Base-by-base conservation (phyloP, 2,888 invertebrate species). In the Tenthredo distinguenda region DNA sequence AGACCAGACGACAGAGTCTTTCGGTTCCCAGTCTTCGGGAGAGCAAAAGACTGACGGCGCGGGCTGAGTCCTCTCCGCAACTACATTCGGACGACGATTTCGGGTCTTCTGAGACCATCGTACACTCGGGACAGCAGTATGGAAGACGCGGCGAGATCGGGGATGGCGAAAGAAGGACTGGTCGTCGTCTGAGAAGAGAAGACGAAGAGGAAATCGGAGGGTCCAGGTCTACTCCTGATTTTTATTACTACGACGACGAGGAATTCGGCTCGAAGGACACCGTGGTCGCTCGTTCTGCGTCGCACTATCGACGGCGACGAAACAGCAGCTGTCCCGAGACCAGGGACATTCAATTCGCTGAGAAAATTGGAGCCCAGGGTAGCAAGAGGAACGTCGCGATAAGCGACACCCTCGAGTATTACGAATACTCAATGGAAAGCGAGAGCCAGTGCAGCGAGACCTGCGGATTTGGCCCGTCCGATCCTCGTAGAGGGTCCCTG, bases 401-500 rank as follows among this genome's bases (percentile, higher is more conserved):
- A 92, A 94, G 94, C 89, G 93, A 93, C 88, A 93, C 93, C 86
- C 92, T 93, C 88, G 93, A 93, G 90, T 93, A 93, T 89, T 93
- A 93, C 89, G 93, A 93, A 90, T 93, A 93, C 90, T 93, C 93
- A 90, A 93, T 93, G 93, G 93, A 93, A 88, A 93, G 93, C 91
- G 93, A 93, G 90, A 93, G 93, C 91, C 93, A 93, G 89, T 93
- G 93, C 91, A 93, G 93, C 92, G 93, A 93, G 89, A 93, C 92
- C 93, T 93, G 93, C 93, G 93, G 93, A 92, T 93, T 93, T 93
- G 93, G 93, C 93, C 91, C 92, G 93, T 93, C 91, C 92, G 92
- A 92, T 91, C 90, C 93, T 92, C 92, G 93, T 93, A 93, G 93
- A 68, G 68, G 40, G 50, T 83, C 68, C 68, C 68, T 40, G 81